phyloP scores from a whole-genome alignment of 2,888 invertebrate genomes.

The Anticlea derivata region DNA sequence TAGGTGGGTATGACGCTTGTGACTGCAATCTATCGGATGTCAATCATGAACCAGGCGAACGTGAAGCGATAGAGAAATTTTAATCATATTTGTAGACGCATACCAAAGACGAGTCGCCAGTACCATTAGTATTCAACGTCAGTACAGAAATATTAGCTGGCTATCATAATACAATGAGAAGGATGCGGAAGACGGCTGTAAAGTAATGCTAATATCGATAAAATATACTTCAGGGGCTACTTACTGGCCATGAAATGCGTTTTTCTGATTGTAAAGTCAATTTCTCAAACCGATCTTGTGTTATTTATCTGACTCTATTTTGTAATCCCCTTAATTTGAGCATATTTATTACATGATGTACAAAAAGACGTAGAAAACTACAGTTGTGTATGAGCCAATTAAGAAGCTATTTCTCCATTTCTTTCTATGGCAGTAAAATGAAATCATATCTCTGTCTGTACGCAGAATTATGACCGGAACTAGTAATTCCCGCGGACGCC shows the following conservation, averaged over 20 bases:
- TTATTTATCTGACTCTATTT: too few species aligned
- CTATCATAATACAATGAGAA: constrained; percentile 39
- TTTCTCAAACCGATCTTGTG: background rate
- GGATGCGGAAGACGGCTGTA: constrained; percentile 31
- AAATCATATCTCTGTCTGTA: constrained; percentile 5
- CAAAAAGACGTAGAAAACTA: too few species aligned
- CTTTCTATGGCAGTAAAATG: background rate
- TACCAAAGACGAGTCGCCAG: constrained; percentile 29
- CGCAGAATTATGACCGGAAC: constrained; percentile 31
- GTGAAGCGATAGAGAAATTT: constrained; percentile 39
- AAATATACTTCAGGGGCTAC: constrained; percentile 18
- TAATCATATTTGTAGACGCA: constrained; percentile 37
- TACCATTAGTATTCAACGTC: constrained; percentile 43
- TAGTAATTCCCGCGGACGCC: constrained; percentile 40
- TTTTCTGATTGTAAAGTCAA: constrained; percentile 8
- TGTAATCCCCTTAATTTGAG: too few species aligned
- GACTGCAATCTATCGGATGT: constrained; percentile 36
- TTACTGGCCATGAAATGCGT: constrained; percentile 7
- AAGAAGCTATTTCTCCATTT: background rate
- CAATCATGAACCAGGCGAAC: constrained; percentile 38
- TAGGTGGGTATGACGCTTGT: constrained; percentile 29
- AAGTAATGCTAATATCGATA: constrained; percentile 28
- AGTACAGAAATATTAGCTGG: constrained; percentile 35
- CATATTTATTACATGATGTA: too few species aligned
- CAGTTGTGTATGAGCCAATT: background rate